Base-by-base conservation (phyloP, 2,113 vertebrate genomes). In the Tangachromis dhanisi region DNA sequence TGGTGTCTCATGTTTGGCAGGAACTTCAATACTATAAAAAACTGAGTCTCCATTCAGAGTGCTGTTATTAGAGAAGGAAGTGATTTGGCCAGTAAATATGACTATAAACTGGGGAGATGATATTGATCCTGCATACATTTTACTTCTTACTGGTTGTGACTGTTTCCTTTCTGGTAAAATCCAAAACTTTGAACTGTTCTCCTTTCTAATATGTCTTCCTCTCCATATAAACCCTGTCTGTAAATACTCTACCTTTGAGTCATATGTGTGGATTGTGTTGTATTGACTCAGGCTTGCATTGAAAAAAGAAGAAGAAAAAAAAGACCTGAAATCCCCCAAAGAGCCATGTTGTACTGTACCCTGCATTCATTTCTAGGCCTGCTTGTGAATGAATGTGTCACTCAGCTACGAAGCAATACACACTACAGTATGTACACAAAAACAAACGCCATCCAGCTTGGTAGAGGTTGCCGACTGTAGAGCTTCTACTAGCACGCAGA, bases 301-400 rank as follows among this genome's bases (percentile, higher is more conserved):
- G 83, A 85, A 84, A 84, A 88, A 85, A 71, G 53, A 78, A 83
- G 7, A 57, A 45, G 21, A 80, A 85, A 45, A 80, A 79, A 85
- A 81, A 92, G 85, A 83, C 83, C 66, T 86, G 78, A 92, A 91
- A 79, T 26, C 24, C 73, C 87, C 78, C 90, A 89, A 93, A 93
- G 83, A 95, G 94, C 90, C 90, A 93, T 93, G 90, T 90, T 95
- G 86, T 88, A 82, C 88, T 94, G 88, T 93, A 93, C 85, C 79
- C 89, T 94, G 94, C 94, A 88, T 94, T 95, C 61, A 92, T 96
- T 91, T 95, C 90, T 93, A 45, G 89, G 88, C 93, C 92, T 95
- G 95, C 96, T 96, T 92, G 95, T 96, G 94, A 95, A 95, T 95
- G 94, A 96, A 95, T 96, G 95, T 96, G 95, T 93, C 92, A 92